Percentiles rank a stretch among this genome's conserved stretches.
These are phyloP conservation scores for Drosophila sp. DNA, from an alignment of 1,140 invertebrate species.

Conservation along the genomic window DNA sequence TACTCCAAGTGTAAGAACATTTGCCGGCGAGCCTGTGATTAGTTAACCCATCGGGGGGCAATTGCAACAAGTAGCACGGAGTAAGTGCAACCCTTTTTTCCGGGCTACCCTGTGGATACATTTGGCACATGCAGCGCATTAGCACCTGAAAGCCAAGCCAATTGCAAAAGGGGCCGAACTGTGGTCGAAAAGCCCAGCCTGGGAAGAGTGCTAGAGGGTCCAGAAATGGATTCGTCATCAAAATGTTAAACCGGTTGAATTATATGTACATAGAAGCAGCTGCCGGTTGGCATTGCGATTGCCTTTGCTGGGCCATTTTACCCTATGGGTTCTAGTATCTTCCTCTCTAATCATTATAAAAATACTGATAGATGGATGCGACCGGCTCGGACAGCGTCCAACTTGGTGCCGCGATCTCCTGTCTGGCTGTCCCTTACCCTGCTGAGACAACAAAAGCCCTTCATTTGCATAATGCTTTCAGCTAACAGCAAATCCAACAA, in stretches of 20 bases:
- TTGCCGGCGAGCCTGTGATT: conserved; percentile 59
- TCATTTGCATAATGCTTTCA: conserved; percentile 80
- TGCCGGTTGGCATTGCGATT: conserved; percentile 14
- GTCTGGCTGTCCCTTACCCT: conserved; percentile 8
- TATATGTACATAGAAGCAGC: conserved; percentile 4
- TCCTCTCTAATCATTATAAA: conserved; percentile 28
- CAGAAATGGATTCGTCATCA: conserved; percentile 16
- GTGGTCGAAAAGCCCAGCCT: conserved; percentile 49
- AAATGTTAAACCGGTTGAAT: conserved; percentile 36
- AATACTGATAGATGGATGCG: conserved; percentile 47
- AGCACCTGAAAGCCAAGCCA: conserved; percentile 42
- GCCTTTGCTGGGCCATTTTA: conserved; percentile 30
- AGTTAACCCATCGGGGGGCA: conserved; percentile 35
- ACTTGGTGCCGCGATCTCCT: conserved; percentile 9
- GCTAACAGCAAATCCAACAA: conserved; percentile 47
- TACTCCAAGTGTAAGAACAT: background rate
- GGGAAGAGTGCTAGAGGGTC: conserved; percentile 62
- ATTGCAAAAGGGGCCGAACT: conserved; percentile 39
- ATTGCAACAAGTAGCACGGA: conserved; percentile 66
- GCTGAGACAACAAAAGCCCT: conserved; percentile 48
- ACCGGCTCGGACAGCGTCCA: conserved; percentile 56
- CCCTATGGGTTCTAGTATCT: conserved; percentile 20
- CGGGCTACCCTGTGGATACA: conserved; percentile 56
- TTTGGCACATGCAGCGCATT: conserved; percentile 65
- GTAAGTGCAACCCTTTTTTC: background rate